A percentile compares a stretch with the other conserved stretches of the same genome.
phyloP scores from a whole-genome alignment of 2,888 invertebrate species.

The Drosophila demipolita region DNA sequence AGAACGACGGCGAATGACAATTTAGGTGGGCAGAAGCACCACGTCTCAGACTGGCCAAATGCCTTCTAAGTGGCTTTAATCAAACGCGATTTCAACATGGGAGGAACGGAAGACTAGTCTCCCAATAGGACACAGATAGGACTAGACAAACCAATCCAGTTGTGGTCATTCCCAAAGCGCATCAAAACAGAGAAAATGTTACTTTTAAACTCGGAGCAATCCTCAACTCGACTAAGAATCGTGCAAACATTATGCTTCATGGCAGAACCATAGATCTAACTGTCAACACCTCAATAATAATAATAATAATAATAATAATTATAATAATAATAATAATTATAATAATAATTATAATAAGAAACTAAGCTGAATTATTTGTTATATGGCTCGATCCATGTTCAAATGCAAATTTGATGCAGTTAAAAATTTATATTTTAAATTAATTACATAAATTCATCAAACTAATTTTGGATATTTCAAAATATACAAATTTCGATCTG shows the following conservation, averaged over 20 bases:
- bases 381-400: not conserved
- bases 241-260: not conserved
- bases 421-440: not conserved
- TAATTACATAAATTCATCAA: not conserved
- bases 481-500: not conserved
- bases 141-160: not conserved
- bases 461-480: not conserved
- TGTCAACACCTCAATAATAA: not conserved
- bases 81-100: not conserved
- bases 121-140: not conserved
- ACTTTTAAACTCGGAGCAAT: not conserved
- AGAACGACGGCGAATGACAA: not conserved
- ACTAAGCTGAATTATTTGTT: not conserved
- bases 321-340: not conserved
- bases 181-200: not conserved
- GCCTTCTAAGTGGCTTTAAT: not conserved
- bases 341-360: not conserved
- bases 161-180: not conserved
- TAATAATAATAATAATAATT: not conserved
- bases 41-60: not conserved
- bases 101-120: not conserved
- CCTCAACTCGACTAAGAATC: not conserved
- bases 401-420: not conserved
- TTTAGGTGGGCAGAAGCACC: not conserved
- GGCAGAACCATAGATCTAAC: too few relatives aligned